Evolutionary conservation across 2,113 vertebrate genomes (phyloP).

Genomic region (Lepus americanus): DNA sequence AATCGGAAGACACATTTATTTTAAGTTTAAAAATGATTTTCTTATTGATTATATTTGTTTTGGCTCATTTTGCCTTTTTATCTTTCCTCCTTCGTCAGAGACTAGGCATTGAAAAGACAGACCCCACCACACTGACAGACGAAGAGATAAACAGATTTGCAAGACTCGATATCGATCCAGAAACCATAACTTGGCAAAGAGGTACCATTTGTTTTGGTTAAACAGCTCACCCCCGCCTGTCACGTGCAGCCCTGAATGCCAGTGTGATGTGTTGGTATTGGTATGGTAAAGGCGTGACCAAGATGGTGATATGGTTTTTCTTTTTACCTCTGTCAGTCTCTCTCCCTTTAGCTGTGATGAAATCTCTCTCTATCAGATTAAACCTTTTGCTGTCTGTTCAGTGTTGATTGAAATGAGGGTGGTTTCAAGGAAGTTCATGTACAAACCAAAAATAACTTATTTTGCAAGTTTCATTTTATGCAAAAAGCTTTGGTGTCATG

Average conservation of each 20-base stretch:
- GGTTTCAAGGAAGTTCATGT: slow-evolving; percentile 51
- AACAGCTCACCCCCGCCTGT: not conserved
- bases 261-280: not conserved
- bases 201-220: slow-evolving; percentile 85
- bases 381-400: slow-evolving; percentile 62
- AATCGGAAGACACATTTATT: no score
- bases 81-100: slow-evolving; percentile 87
- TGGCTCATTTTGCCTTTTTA: slow-evolving; percentile 43
- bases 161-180: slow-evolving; percentile 96
- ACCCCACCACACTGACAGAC: slow-evolving; percentile 93
- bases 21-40: no score
- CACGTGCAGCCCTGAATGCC: no score
- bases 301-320: not conserved
- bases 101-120: slow-evolving; percentile 95
- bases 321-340: not conserved
- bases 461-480: slow-evolving; percentile 73
- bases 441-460: slow-evolving; percentile 64
- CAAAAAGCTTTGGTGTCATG: slow-evolving; percentile 63
- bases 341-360: slow-evolving; percentile 8
- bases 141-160: slow-evolving; percentile 94
- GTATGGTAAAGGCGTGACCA: not conserved
- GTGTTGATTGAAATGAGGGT: slow-evolving; percentile 47
- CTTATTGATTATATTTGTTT: slow-evolving; percentile 4
- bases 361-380: not conserved
- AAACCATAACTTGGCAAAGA: slow-evolving; percentile 97